A percentile compares a stretch with the other conserved stretches of the same genome.
These are phyloP conservation scores for Oncopodura yosiiana DNA, from an alignment of 1,140 invertebrate species.

Conservation along the genomic window DNA sequence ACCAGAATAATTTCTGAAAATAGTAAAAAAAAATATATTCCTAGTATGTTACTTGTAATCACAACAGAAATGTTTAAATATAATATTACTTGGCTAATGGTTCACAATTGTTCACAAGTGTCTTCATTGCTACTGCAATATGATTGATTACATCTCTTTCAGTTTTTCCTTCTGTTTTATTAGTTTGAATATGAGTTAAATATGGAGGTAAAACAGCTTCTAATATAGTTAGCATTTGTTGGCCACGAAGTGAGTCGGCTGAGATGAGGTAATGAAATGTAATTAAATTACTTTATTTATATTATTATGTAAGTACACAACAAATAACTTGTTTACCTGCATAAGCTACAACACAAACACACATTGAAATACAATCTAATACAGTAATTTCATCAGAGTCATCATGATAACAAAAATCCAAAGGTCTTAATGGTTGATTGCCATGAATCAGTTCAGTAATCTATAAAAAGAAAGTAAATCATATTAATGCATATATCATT, in stretches of 20 bases:
- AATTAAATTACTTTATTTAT: too few species aligned
- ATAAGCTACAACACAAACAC: conserved; percentile 96
- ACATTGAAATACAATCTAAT: conserved; percentile 84
- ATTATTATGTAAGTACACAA: too few species aligned
- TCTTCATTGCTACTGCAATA: conserved; percentile 86
- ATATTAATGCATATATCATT: not conserved
- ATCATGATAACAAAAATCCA: conserved; percentile 95
- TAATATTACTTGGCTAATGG: conserved; percentile 73
- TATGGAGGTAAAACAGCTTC: conserved; percentile 94
- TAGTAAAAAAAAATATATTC: conserved; percentile 20
- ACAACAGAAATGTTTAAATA: not conserved
- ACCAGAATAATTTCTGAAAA: conserved; percentile 72
- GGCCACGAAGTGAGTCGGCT: conserved; percentile 87
- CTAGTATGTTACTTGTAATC: conserved; percentile 14
- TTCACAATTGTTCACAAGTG: conserved; percentile 92
- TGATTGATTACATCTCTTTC: conserved; percentile 92
- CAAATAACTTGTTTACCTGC: too few species aligned
- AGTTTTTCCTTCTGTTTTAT: conserved; percentile 76
- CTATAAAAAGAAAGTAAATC: too few species aligned
- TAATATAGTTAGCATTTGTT: conserved; percentile 95
- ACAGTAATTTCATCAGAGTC: conserved; percentile 90
- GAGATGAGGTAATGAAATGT: too few species aligned
- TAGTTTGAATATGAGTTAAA: conserved; percentile 80
- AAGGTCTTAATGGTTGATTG: conserved; percentile 88
- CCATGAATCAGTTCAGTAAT: conserved; percentile 82